phyloP scores from a whole-genome alignment of 2,113 vertebrate species.

The Halichoerus grypus region DNA sequence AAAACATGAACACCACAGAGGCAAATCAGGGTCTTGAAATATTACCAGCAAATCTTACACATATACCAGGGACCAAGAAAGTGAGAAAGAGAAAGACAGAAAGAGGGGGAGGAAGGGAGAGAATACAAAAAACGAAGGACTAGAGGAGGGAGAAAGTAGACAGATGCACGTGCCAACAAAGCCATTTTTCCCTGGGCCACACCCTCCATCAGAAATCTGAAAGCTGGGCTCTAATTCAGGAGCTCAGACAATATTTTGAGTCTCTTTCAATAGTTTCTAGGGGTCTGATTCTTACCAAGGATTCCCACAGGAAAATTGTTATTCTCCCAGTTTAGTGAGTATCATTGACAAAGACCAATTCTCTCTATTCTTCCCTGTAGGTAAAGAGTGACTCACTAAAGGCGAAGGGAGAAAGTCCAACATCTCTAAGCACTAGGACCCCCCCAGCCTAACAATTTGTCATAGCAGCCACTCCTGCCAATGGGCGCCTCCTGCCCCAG shows the following conservation, averaged over 20 bases:
- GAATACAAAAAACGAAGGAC: not conserved
- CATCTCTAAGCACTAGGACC: not conserved
- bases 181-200: not conserved
- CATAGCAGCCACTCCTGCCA: not conserved
- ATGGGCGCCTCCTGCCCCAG: not conserved
- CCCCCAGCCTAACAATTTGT: not conserved
- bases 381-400: conserved; percentile 47
- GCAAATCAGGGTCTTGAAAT: not conserved
- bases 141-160: not conserved
- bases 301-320: not conserved
- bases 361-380: conserved; percentile 54
- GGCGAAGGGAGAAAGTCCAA: not conserved
- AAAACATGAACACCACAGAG: not conserved
- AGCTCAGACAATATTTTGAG: conserved; percentile 51
- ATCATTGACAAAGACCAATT: not conserved
- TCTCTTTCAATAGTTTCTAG: conserved; percentile 39
- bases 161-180: not conserved
- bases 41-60: not conserved
- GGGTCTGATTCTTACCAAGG: conserved; percentile 15
- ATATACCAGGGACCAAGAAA: not conserved
- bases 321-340: not conserved
- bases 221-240: conserved; percentile 30
- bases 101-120: not conserved
- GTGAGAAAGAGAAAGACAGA: not conserved
- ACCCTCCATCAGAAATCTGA: not conserved